Percentiles rank a stretch among this genome's conserved stretches.
Evolutionary conservation across 64 coral and sea anemone genomes (phyloP).

Genomic region (Actinia equina): DNA sequence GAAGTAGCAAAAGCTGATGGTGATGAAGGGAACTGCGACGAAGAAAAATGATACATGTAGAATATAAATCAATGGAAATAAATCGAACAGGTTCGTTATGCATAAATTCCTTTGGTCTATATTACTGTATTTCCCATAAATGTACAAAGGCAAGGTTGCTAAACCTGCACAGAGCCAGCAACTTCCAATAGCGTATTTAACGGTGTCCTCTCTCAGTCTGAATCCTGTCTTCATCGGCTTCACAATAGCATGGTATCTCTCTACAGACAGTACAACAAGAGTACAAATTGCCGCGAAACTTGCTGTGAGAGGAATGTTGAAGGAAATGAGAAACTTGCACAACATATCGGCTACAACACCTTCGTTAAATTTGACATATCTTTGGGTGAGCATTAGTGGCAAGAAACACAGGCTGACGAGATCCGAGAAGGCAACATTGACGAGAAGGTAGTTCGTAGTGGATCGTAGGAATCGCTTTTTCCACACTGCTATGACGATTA

Average conservation of each 20-base stretch:
- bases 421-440: slow-evolving; percentile 30
- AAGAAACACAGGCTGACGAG: neutral
- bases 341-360: neutral
- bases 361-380: neutral
- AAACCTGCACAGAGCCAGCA: neutral
- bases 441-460: slow-evolving; percentile 34
- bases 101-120: no score
- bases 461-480: slow-evolving; percentile 2
- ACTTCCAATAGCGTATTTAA: neutral
- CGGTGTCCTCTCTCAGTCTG: neutral
- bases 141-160: neutral
- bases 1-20: slow-evolving; percentile 4
- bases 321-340: neutral
- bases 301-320: neutral
- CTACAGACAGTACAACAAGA: slow-evolving; percentile 8
- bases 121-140: neutral
- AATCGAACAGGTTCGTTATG: no score
- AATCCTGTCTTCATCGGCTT: neutral
- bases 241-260: slow-evolving; percentile 26
- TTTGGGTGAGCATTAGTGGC: neutral
- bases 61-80: no score
- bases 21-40: neutral
- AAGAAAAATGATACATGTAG: neutral
- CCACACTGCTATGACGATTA: neutral
- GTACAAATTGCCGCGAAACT: neutral